Evolutionary conservation across 2,888 invertebrate genomes (phyloP).

Genomic region (Epinotia bilunana): DNA sequence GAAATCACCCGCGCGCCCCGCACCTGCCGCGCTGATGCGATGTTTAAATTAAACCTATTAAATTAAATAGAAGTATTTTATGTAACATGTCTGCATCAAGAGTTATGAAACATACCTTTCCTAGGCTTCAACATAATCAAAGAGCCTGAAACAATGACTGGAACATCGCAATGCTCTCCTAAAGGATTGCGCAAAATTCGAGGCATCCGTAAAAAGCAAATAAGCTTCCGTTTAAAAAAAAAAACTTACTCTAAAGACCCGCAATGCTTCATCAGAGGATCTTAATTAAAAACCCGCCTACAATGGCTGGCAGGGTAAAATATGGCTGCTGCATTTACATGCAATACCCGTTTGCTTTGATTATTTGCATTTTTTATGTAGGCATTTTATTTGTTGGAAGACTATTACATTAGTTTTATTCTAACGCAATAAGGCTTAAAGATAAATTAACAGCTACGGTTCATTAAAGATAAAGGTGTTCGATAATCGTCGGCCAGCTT

Average conservation of each 20-base stretch:
- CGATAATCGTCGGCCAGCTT: too few relatives aligned
- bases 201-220: constrained; percentile 50
- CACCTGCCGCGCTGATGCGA: too few relatives aligned
- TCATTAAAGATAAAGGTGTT: too few relatives aligned
- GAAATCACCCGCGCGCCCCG: too few relatives aligned
- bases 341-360: constrained; percentile 39
- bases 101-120: neutral
- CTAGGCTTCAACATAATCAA: constrained; percentile 5
- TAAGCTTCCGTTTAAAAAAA: constrained; percentile 49
- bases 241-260: constrained; percentile 55
- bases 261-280: constrained; percentile 63
- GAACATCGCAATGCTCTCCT: constrained; percentile 16
- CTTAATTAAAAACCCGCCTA: constrained; percentile 65
- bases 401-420: too few relatives aligned
- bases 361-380: constrained; percentile 11
- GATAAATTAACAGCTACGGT: too few relatives aligned
- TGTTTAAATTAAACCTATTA: neutral
- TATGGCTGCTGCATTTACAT: constrained; percentile 48
- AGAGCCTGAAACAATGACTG: constrained; percentile 25
- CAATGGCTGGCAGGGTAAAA: constrained; percentile 61
- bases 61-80: neutral
- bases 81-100: neutral
- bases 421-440: too few relatives aligned
- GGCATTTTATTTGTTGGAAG: neutral
- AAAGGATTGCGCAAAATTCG: constrained; percentile 45